Base-by-base conservation (phyloP, 2,113 vertebrate genomes). In the Coreoperca whiteheadi region DNA sequence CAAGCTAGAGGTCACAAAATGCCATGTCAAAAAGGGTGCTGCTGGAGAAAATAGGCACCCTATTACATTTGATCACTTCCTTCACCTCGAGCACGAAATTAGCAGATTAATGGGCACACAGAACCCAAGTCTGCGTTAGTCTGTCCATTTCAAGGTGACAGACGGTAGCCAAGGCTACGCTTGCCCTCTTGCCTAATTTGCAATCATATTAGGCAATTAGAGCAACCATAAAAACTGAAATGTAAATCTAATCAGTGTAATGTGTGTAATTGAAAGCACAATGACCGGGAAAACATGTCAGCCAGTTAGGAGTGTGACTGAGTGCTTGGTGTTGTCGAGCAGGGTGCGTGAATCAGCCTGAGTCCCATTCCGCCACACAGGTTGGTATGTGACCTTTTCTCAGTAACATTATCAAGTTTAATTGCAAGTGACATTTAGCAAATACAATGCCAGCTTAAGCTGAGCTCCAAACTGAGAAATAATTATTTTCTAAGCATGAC, bases 361-460 rank as follows among this genome's bases (percentile, higher is more conserved):
- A 68, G 77, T 87, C 81, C 63, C 57, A 21, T 54, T 80, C 82
- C 39, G 53, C 69, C 88, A 16, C 82, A 54, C 91, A 90, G 90
- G 89, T 91, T 88, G 85, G 63, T 16, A 51, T 70, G 64, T 95
- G 94, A 96, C 95, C 95, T 96, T 95, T 95, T 88, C 93, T 28
- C 76, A 65, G 86, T 91, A 93, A 91, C 92, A 94, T 94, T 93
- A 95, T 95, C 92, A 92, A 84, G 88, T 95, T 94, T 95, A 96
- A 96, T 96, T 95, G 93, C 92, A 81, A 94, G 90, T 95, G 95
- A 95, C 94, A 95, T 95, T 96, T 95, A 93, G 74, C 86, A 93
- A 95, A 95, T 91, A 95, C 93, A 91, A 93, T 86, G 94, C 74
- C 93, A 90, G 83, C 91, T 93, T 93, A 93, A 89, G 73, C 85